Evolutionary conservation across 2,888 invertebrate genomes (phyloP).

Genomic region (Pseudolycoriella hygida): DNA sequence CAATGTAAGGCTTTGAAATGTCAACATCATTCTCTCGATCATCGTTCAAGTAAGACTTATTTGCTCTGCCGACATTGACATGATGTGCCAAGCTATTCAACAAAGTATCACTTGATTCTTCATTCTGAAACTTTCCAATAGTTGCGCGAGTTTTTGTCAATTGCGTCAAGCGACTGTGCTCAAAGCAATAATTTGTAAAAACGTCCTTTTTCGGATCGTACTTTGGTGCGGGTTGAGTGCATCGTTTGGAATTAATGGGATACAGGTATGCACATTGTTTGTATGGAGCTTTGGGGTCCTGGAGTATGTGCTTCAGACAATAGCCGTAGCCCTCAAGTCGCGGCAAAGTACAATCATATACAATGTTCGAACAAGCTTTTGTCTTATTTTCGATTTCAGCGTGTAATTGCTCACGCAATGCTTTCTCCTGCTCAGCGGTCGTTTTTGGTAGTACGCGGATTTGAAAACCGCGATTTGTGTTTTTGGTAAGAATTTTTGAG

Average conservation of each 20-base stretch:
- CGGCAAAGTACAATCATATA: slow-evolving; percentile 47
- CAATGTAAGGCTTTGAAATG: slow-evolving; percentile 32
- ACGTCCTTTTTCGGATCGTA: slow-evolving; percentile 50
- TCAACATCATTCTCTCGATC: slow-evolving; percentile 31
- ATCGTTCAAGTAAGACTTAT: slow-evolving; percentile 17
- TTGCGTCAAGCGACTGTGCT: slow-evolving; percentile 48
- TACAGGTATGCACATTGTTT: slow-evolving; percentile 59
- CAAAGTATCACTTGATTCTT: slow-evolving; percentile 46
- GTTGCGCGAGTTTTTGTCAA: slow-evolving; percentile 39
- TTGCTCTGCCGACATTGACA: slow-evolving; percentile 27
- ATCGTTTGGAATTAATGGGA: slow-evolving; percentile 50
- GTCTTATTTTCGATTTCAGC: slow-evolving; percentile 42
- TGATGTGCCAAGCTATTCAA: slow-evolving; percentile 48
- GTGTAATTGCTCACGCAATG: slow-evolving; percentile 34
- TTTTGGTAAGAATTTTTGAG: slow-evolving; percentile 3
- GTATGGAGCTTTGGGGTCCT: slow-evolving; percentile 69
- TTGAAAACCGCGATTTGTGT: slow-evolving; percentile 8
- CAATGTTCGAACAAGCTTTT: slow-evolving; percentile 40
- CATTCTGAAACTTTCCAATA: slow-evolving; percentile 39
- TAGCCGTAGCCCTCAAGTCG: slow-evolving; percentile 54
- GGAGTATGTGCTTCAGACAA: slow-evolving; percentile 68
- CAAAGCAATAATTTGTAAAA: slow-evolving; percentile 41
- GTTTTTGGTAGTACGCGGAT: slow-evolving; percentile 9
- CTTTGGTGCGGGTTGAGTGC: slow-evolving; percentile 59
- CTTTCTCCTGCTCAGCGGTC: slow-evolving; percentile 19